Conservation (phyloP, 2,797 vertebrate genomes). For the Lophius americanus region DNA sequence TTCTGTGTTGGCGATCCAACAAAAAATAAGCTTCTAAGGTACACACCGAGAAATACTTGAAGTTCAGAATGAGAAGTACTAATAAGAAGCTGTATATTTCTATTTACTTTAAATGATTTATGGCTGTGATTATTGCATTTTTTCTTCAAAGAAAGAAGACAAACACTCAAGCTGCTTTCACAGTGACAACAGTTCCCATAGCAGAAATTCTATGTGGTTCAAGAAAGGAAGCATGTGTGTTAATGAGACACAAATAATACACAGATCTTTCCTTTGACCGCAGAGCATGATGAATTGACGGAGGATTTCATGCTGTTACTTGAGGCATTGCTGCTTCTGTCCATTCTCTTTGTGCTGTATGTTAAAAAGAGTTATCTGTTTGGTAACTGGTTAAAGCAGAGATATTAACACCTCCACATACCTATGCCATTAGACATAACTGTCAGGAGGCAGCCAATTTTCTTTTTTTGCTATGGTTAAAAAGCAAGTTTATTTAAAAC, state of each 20-base stretch:
- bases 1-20: constrained; percentile 44
- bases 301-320: constrained; percentile 49
- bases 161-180: constrained; percentile 33
- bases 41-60: constrained; percentile 38
- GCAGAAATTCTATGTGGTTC: constrained; percentile 27
- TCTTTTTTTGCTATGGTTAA: constrained; percentile 78
- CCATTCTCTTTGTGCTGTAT: constrained; percentile 49
- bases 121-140: constrained; percentile 51
- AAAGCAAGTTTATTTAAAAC: constrained; percentile 77
- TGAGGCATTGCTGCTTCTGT: constrained; percentile 43
- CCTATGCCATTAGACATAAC: constrained; percentile 73
- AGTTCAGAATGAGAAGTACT: constrained; percentile 25
- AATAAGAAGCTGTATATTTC: constrained; percentile 30
- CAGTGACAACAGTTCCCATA: constrained; percentile 37
- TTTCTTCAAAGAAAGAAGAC: constrained; percentile 32
- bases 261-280: constrained; percentile 50
- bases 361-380: constrained; percentile 69
- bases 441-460: constrained; percentile 65
- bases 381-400: constrained; percentile 66
- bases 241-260: constrained; percentile 58
- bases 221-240: constrained; percentile 27
- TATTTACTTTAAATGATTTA: constrained; percentile 64
- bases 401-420: constrained; percentile 76
- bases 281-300: constrained; percentile 53
- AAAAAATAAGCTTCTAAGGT: constrained; percentile 57